Evolutionary conservation across 2,113 vertebrate genomes (phyloP), one percentile per base, ranked within the genome.

Genomic region (Apistogramma diplotaenia): DNA sequence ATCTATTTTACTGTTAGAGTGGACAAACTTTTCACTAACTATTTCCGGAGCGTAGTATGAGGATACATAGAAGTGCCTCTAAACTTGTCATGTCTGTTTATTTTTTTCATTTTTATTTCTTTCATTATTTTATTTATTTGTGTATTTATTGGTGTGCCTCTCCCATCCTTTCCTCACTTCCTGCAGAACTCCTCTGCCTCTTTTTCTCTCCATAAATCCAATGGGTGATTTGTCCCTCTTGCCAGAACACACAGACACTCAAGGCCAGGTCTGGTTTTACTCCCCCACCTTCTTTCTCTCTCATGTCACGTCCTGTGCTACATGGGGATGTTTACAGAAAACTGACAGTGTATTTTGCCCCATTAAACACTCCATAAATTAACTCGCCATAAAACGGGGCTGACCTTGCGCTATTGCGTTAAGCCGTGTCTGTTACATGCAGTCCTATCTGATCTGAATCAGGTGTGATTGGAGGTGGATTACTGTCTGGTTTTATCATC

Each of bases 321-420:
- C 74, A 80, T 16, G 55, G 59, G 70, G 85, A 86, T 86, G 87
- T 88, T 92, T 90, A 90, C 89, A 87, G 89, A 85, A 91, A 90
- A 61, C 79, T 2, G 29, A 55, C 73, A 53, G 59, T 70, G 61
- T 84, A 74, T 87, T 73, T 80, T 31, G 6, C 19, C 62, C 65
- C 49, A 73, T 91, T 87, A 84, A 86, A 74, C 67, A 60, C 83
- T 82, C 71, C 70, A 74, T 84, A 85, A 86, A 85, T 85, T 33
- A 85, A 77, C n/a, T 71, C n/a, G 1, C 4, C 9, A 11, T 79
- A 51, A 25, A 72, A 79, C 74, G 35, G n/a, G 37, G 35, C 81
- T 87, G 78, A 87, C 57, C 80, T 72, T 84, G 84, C 55, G 37
- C 81, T 54, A 33, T 77, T 81, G 6, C 33, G 23, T 43, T 70